These are phyloP conservation scores for Tinea trinotella DNA, from an alignment of 2,888 invertebrate species.

Conservation along the genomic window DNA sequence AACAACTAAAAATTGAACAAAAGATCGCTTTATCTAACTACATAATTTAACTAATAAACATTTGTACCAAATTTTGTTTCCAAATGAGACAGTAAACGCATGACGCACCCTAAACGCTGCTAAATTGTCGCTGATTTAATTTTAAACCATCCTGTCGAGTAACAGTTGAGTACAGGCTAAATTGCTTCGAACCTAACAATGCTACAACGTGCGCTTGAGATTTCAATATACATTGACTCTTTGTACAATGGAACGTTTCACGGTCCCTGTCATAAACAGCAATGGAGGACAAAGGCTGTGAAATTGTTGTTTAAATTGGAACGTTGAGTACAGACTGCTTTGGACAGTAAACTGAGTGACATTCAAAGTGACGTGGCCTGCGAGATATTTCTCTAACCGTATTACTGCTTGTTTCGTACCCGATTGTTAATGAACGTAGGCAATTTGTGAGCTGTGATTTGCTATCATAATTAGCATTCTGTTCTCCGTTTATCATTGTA, in stretches of 20 bases:
- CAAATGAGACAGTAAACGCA: not conserved
- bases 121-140: conserved; percentile 17
- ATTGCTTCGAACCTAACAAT: not conserved
- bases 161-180: conserved; percentile 1
- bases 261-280: not conserved
- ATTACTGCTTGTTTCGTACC: conserved; percentile 13
- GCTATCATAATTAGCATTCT: not conserved
- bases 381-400: conserved; percentile 10
- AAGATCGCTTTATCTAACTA: no score
- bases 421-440: not conserved
- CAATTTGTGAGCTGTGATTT: not conserved
- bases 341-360: conserved; percentile 2
- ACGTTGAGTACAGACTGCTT: not conserved
- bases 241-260: not conserved
- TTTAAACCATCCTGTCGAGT: conserved; percentile 15
- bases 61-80: not conserved
- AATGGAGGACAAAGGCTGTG: not conserved
- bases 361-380: conserved; percentile 6
- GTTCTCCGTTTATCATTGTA: not conserved
- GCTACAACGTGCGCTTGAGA: not conserved
- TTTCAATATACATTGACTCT: not conserved
- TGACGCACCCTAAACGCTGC: conserved; percentile 10
- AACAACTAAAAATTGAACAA: no score
- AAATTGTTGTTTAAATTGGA: not conserved
- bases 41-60: not conserved